Percentiles rank a stretch among this genome's conserved stretches.
phyloP scores from a whole-genome alignment of 92 coral and sea anemone genomes.

The Porites lobata region DNA sequence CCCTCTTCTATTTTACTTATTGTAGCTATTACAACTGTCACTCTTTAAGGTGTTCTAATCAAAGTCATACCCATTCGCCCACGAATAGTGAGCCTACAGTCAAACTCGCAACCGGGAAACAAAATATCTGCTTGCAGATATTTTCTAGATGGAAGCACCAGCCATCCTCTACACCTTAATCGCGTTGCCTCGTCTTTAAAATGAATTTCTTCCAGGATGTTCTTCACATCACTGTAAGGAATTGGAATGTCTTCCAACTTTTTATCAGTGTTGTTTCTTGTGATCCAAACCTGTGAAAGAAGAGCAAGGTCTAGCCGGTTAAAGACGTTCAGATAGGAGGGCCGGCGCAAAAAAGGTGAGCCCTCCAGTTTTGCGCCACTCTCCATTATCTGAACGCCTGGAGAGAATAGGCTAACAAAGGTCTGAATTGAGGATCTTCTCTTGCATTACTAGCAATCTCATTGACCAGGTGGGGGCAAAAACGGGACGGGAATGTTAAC shows the following conservation, averaged over 20 bases:
- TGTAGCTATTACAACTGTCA: neutral
- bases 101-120: constrained; percentile 37
- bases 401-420: no score
- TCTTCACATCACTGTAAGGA: constrained; percentile 35
- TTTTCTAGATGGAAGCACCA: constrained; percentile 1
- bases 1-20: no score
- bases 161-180: constrained; percentile 35
- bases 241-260: constrained; percentile 25
- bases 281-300: constrained; percentile 17
- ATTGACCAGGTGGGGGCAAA: no score
- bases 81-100: constrained; percentile 36
- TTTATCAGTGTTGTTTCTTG: neutral
- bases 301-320: neutral
- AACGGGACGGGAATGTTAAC: no score
- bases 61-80: constrained; percentile 4
- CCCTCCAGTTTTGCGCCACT: no score
- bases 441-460: no score
- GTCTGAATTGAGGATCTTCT: no score
- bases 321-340: no score
- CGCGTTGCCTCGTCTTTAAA: constrained; percentile 18
- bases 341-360: no score
- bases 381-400: no score
- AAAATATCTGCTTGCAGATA: constrained; percentile 28
- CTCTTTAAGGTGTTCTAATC: neutral
- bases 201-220: constrained; percentile 12